Evolutionary conservation across 2,888 invertebrate species (phyloP).

Genomic region (Drosophila mulleri): DNA sequence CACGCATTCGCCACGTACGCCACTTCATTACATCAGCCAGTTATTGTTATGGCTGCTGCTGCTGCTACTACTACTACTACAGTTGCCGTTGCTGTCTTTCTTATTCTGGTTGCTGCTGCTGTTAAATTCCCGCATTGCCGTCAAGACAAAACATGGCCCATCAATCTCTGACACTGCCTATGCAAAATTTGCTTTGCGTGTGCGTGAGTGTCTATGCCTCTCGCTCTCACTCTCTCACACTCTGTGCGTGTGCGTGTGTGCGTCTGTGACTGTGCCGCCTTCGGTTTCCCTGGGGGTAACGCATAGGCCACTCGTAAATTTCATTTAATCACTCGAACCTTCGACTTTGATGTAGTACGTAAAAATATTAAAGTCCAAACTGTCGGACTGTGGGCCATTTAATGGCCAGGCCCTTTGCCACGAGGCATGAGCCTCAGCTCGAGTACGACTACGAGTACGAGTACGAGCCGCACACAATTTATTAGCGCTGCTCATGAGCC

Average conservation of each 20-base stretch:
- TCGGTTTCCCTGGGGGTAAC: slow-evolving; percentile 18
- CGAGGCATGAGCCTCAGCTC: not conserved
- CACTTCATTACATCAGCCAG: slow-evolving; percentile 53
- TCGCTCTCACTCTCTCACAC: no score
- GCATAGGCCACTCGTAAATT: slow-evolving; percentile 56
- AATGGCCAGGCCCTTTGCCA: slow-evolving; percentile 42
- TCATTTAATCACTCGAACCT: slow-evolving; percentile 65
- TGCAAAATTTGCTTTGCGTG: slow-evolving; percentile 41
- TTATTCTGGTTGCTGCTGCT: slow-evolving; percentile 20
- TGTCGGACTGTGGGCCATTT: slow-evolving; percentile 61
- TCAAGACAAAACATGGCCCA: slow-evolving; percentile 58
- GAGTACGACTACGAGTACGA: not conserved
- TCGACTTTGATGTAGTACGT: slow-evolving; percentile 60
- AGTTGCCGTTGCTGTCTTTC: slow-evolving; percentile 1
- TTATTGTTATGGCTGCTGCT: slow-evolving; percentile 47
- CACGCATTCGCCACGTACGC: slow-evolving; percentile 22
- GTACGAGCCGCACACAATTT: slow-evolving; percentile 39
- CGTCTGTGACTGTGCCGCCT: slow-evolving; percentile 4
- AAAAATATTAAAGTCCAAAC: slow-evolving; percentile 62
- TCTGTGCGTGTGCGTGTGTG: not conserved
- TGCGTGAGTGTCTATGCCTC: not conserved
- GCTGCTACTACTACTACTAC: not conserved
- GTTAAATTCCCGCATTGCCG: slow-evolving; percentile 43
- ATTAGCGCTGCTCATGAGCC: slow-evolving; percentile 50
- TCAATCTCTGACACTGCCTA: slow-evolving; percentile 64